Conservation (phyloP, 2,797 vertebrate species). For the Meda fulgida region DNA sequence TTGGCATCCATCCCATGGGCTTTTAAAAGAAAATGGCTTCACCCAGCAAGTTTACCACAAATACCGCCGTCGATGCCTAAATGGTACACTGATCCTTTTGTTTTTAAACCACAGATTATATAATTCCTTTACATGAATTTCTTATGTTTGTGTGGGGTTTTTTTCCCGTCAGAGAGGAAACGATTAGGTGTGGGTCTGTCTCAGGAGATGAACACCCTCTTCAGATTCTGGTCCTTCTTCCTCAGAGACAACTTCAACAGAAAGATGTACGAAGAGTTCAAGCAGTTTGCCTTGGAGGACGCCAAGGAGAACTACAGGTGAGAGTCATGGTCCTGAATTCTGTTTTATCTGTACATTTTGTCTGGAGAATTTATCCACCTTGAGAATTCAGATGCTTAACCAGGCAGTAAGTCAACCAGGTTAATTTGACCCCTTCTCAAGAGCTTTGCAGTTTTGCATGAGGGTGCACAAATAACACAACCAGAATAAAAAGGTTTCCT, state of each 20-base stretch:
- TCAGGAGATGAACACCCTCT: slow-evolving; percentile 98
- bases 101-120: neutral
- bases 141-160: slow-evolving; percentile 29
- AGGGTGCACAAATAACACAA: neutral
- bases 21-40: slow-evolving; percentile 93
- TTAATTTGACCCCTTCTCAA: slow-evolving; percentile 1
- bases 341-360: neutral
- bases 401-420: neutral
- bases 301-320: slow-evolving; percentile 94
- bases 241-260: slow-evolving; percentile 95
- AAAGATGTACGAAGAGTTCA: slow-evolving; percentile 98
- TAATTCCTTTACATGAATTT: neutral
- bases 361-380: neutral
- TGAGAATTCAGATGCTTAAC: neutral
- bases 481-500: neutral
- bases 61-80: slow-evolving; percentile 87
- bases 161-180: slow-evolving; percentile 85
- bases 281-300: slow-evolving; percentile 87
- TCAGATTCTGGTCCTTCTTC: slow-evolving; percentile 98
- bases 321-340: neutral
- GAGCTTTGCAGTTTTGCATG: neutral
- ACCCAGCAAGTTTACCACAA: slow-evolving; percentile 96
- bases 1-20: slow-evolving; percentile 93
- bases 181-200: slow-evolving; percentile 91
- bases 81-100: slow-evolving; percentile 74